phyloP scores from a whole-genome alignment of 2,888 invertebrate genomes.

The Sarcophaga carnaria region DNA sequence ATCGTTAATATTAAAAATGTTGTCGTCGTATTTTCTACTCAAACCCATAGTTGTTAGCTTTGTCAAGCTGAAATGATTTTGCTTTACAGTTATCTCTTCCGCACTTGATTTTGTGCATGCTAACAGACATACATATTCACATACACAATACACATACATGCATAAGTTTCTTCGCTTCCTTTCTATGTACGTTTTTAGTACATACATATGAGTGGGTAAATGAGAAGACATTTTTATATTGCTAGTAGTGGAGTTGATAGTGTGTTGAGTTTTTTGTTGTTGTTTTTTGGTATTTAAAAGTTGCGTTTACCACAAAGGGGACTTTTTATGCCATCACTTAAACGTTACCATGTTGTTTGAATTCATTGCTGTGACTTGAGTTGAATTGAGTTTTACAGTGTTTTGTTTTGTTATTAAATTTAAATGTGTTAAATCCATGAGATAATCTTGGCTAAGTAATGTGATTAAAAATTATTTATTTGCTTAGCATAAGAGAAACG shows the following conservation, averaged over 20 bases:
- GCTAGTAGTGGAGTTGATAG: neutral
- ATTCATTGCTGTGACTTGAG: neutral
- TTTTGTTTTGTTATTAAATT: constrained; percentile 37
- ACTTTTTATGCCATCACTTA: neutral
- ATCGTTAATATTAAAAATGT: neutral
- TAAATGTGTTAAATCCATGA: constrained; percentile 42
- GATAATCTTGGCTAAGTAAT: constrained; percentile 43
- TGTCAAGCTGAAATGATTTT: neutral
- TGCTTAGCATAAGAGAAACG: neutral
- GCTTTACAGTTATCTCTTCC: neutral
- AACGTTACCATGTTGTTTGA: neutral
- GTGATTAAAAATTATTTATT: constrained; percentile 32
- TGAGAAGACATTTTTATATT: neutral
- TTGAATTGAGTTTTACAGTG: neutral
- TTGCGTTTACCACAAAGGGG: constrained; percentile 16
- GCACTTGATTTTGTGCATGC: too few relatives aligned
- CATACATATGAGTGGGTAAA: neutral
- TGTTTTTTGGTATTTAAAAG: constrained; percentile 3
- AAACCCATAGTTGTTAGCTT: neutral
- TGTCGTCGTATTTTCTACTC: neutral
- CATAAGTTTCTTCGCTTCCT: too few relatives aligned
- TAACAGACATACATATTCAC: too few relatives aligned
- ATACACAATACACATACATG: too few relatives aligned
- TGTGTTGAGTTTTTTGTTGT: neutral
- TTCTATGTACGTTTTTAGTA: too few relatives aligned